Evolutionary conservation across 1,140 invertebrate species (phyloP), one percentile per base, ranked within the genome.

Genomic region (Caenorhabditis elegans): DNA sequence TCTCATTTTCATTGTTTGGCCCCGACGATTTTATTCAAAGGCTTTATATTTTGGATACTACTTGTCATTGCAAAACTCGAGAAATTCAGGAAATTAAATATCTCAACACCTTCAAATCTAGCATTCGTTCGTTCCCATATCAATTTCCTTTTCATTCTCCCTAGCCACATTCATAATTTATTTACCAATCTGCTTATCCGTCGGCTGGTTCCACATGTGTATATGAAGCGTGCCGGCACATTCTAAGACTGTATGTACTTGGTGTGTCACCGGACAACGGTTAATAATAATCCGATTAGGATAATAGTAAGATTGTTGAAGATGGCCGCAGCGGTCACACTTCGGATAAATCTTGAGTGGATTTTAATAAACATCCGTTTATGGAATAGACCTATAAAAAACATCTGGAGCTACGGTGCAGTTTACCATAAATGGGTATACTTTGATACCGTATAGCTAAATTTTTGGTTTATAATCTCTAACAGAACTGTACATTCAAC

Each of bases 161-260:
- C 51, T 10, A 28, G 26, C 19, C 51, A 60, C 34, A 31, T 43
- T 34, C 31, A 70, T 39, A 34, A 70, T 70, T 39, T 70, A 39
- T 70, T 70, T 70, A 34, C 43, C n/a, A 11, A 70, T 39, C 60
- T 34, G 34, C 28, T 70, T 39, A 70, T 70, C 60, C 60, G 34
- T 70, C 34, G 31, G 39, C 6, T 34, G 39, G 60, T 70, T n/a
- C 53, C 26, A n/a, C 60, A 43, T 60, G 53, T 60, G 53, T 60
- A 60, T 34, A 70, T 70, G 60, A 70, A 70, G 60, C 60, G 60
- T 70, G 60, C 60, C 60, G 60, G 60, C 60, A 70, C 60, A 70
- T 70, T 70, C 60, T 70, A 70, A 70, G 60, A 70, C 24, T 60
- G 28, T 39, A 70, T 70, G 34, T 36, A 70, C 34, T 39, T 43